phyloP scores from a whole-genome alignment of 2,888 invertebrate genomes.

The Odontomyia ornata region DNA sequence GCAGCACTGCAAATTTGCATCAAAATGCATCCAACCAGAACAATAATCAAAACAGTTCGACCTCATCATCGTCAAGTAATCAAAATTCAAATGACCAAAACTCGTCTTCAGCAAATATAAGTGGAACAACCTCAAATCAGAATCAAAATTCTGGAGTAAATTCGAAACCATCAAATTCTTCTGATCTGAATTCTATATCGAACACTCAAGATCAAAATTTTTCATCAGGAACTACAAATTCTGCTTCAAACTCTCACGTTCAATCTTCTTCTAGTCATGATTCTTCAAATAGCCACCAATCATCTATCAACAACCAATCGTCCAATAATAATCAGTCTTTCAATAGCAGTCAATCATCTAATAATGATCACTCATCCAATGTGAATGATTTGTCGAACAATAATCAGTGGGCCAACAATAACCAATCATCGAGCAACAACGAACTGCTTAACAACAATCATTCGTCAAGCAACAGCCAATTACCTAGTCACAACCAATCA shows the following conservation, averaged over 20 bases:
- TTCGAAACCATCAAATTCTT: slow-evolving; percentile 51
- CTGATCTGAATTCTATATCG: slow-evolving; percentile 48
- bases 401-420: slow-evolving; percentile 48
- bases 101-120: slow-evolving; percentile 54
- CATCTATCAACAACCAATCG: slow-evolving; percentile 39
- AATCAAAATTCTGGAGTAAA: slow-evolving; percentile 50
- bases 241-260: neutral
- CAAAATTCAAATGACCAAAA: slow-evolving; percentile 54
- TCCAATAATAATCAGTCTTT: slow-evolving; percentile 46
- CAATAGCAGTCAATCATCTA: slow-evolving; percentile 41
- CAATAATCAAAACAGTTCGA: slow-evolving; percentile 52
- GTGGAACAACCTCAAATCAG: slow-evolving; percentile 26
- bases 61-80: slow-evolving; percentile 49
- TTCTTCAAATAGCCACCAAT: neutral
- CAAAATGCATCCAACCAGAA: slow-evolving; percentile 49
- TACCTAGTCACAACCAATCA: slow-evolving; percentile 32
- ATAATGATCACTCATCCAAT: slow-evolving; percentile 50
- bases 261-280: neutral
- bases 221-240: neutral
- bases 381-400: slow-evolving; percentile 33
- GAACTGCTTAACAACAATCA: slow-evolving; percentile 47
- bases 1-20: slow-evolving; percentile 38
- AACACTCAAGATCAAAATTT: slow-evolving; percentile 15
- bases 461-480: slow-evolving; percentile 18
- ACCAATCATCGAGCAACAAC: slow-evolving; percentile 48